Conservation (phyloP, 2,888 invertebrate genomes). For the Oscheius myriophilus region DNA sequence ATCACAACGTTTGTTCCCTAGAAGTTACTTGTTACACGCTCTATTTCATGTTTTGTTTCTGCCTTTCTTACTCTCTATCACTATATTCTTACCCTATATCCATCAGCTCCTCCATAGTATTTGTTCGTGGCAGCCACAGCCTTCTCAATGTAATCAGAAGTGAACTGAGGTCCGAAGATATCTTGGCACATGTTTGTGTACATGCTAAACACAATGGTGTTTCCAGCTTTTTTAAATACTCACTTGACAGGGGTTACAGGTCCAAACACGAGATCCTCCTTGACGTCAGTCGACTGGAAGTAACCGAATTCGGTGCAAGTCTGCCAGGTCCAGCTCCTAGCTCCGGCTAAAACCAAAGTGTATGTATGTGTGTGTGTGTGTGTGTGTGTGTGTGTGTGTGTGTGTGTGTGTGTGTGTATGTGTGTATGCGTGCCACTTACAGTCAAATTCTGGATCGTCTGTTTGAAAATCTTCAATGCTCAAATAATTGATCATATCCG, state of each 20-base stretch:
- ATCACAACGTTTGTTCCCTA: slow-evolving; percentile 35
- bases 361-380: no score
- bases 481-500: slow-evolving; percentile 37
- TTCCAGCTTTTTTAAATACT: no score
- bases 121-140: slow-evolving; percentile 24
- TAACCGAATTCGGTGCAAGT: slow-evolving; percentile 96
- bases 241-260: slow-evolving; percentile 37
- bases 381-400: no score
- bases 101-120: slow-evolving; percentile 42
- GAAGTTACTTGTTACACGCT: not conserved
- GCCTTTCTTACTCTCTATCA: not conserved
- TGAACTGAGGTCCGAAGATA: slow-evolving; percentile 37
- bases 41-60: not conserved
- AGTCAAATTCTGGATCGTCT: slow-evolving; percentile 11
- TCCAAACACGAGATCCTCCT: slow-evolving; percentile 62
- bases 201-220: slow-evolving; percentile 29
- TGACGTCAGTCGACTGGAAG: slow-evolving; percentile 84
- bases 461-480: slow-evolving; percentile 6
- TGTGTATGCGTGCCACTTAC: no score
- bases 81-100: slow-evolving; percentile 10
- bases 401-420: no score
- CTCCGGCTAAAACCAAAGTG: slow-evolving; percentile 30
- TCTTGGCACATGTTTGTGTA: slow-evolving; percentile 42
- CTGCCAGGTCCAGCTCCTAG: slow-evolving; percentile 90
- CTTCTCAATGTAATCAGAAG: slow-evolving; percentile 1